Evolutionary conservation across 2,113 vertebrate species (phyloP), one percentile per base, ranked within the genome.

Genomic region (Sciurus niger): DNA sequence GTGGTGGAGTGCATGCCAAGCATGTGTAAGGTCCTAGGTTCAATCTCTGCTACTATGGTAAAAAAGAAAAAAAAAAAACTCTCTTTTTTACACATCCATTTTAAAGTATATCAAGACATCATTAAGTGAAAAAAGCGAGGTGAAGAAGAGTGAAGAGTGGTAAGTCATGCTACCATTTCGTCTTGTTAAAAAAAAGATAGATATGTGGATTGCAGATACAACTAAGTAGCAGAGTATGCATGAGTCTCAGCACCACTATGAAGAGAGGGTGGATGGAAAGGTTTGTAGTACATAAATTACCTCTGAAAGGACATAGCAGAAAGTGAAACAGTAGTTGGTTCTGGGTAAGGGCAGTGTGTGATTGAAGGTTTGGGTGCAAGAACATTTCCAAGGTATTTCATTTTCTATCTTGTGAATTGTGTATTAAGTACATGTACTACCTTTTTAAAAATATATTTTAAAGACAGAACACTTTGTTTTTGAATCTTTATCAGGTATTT

Each of bases 281-380:
- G n/a, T 89, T 92, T 58, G 14, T 74, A 92, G 32, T 91, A 25
- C 10, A 51, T 63, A 93, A 43, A 79, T 82, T 82, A 83, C n/a
- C 63, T 95, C 84, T 96, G 93, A 96, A 83, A 95, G 37, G 51
- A 70, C 11, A 73, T 16, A 93, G 32, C 48, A 90, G 48, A 93
- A 63, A 93, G n/a, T 22, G 70, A 89, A 85, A 73, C 2, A 85
- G 60, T 60, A 67, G 22, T 55, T 70, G 65, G 63, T 16, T 96
- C 63, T 84, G 53, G 60, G 24, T 30, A 93, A 93, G 53, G 78
- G 34, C 3, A 25, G 20, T 70, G 55, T 6, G 12, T 72, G 20
- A 58, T 40, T 30, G 51, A 86, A 8, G 32, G 22, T 28, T 67
- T 65, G 28, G 7, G 2, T 60, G 17, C n/a, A 88, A 95, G 80